Evolutionary conservation across 2,888 invertebrate genomes (phyloP), one percentile per base, ranked within the genome.

Genomic region (Pseudococcus jackbeardsleyi): DNA sequence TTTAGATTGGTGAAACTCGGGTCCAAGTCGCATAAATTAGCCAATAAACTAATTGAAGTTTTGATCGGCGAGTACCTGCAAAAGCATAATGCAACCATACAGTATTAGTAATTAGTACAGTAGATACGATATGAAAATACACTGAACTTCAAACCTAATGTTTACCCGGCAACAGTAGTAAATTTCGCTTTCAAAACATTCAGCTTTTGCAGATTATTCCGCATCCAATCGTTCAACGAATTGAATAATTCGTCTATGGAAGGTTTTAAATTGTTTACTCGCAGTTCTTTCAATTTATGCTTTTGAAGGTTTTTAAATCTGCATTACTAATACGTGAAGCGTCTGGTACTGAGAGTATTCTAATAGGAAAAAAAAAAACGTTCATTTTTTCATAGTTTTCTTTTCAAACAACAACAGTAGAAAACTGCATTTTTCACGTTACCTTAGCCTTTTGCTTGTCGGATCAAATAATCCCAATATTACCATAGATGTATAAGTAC

Each of bases 1-100:
- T 94, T 94, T 90, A 95, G 93, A 90, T 95, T 94, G n/a, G 95
- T 95, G 90, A 93, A 93, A 89, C 94, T 93, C 5, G 95, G 94
- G 91, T 95, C 94, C 82, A 95, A 91, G 88, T 92, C 92, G 89
- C 92, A 93, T 87, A 95, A 91, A 89, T 93, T 93, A 89, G 93
- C 93, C 64, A 95, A 50, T 59, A 95, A 50, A 26, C 48, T 85
- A 15, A 19, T 85, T 33, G 68, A 85, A 19, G 79, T 54, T 22
- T 17, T 79, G 26, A 22, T 46, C 7, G 46, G 26, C 0, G 19
- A 9, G 11, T 33, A 72, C n/a, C 22, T 72, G 4, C 46, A 39
- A 33, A 17, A 68, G 26, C 1, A 72, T n/a, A 54, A 26, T 17
- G 0, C 0, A 46, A 46, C 46, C 54, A 54, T 54, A 85, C 68